A percentile compares a stretch with the other conserved stretches of the same genome.
Conservation (phyloP, 2,113 vertebrate genomes). For the Hymenochirus boettgeri region DNA sequence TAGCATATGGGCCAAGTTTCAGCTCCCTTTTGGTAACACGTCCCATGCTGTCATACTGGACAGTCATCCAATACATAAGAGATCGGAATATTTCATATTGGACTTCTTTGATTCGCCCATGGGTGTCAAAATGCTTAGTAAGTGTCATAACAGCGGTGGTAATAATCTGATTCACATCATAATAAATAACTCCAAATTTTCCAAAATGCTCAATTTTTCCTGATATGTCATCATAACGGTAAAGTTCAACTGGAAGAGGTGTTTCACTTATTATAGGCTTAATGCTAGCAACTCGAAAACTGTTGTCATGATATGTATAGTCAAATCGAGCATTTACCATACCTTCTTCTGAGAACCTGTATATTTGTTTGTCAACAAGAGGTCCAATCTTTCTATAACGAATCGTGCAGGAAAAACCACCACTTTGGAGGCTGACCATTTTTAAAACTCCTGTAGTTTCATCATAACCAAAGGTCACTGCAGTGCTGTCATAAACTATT, state of each 20-base stretch:
- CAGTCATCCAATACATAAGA: constrained; percentile 99
- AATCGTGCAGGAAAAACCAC: constrained; percentile 94
- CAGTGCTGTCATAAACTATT: constrained; percentile 92
- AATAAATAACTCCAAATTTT: constrained; percentile 98
- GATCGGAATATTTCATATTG: constrained; percentile 98
- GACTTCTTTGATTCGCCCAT: constrained; percentile 95
- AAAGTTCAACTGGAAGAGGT: constrained; percentile 92
- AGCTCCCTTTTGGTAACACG: constrained; percentile 93
- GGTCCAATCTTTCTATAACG: constrained; percentile 95
- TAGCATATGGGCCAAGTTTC: constrained; percentile 96
- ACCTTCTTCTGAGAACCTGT: constrained; percentile 94
- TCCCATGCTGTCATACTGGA: constrained; percentile 97
- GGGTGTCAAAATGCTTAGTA: constrained; percentile 97
- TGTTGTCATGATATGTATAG: constrained; percentile 96
- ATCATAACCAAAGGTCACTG: constrained; percentile 91
- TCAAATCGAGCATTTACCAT: constrained; percentile 98
- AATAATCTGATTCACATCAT: constrained; percentile 98
- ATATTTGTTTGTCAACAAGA: constrained; percentile 95
- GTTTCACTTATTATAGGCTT: constrained; percentile 97
- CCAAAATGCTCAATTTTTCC: constrained; percentile 98
- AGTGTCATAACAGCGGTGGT: constrained; percentile 97
- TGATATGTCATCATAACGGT: constrained; percentile 95
- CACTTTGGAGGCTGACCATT: constrained; percentile 95
- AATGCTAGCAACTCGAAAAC: constrained; percentile 96
- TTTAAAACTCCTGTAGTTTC: constrained; percentile 93